Conservation (phyloP, 2,113 vertebrate species). For the Corvus hawaiiensis region DNA sequence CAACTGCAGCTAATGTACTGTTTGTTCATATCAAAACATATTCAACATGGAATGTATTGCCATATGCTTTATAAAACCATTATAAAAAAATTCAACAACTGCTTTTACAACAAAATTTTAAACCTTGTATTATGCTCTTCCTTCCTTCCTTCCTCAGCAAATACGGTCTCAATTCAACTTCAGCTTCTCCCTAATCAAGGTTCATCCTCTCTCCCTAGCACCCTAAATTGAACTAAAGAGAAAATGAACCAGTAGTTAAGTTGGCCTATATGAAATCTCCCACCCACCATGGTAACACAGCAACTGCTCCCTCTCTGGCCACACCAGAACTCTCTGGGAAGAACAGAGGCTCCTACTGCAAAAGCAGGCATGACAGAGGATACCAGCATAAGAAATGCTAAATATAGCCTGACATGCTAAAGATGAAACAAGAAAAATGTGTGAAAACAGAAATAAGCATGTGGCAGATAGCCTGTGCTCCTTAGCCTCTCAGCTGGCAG, state of each 20-base stretch:
- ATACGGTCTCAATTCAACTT: not conserved
- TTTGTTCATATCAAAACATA: not conserved
- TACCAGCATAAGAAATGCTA: not conserved
- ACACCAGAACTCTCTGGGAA: not conserved
- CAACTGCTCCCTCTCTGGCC: not conserved
- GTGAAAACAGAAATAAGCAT: not conserved
- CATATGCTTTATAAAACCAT: not conserved
- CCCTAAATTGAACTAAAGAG: not conserved
- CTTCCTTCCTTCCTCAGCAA: not conserved
- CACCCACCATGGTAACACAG: fast-evolving
- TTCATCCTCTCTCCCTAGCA: not conserved
- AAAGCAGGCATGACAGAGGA: not conserved
- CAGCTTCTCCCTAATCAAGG: not conserved
- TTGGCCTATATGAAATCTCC: not conserved
- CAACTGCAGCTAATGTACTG: not conserved
- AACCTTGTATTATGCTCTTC: not conserved
- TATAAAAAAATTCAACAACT: not conserved
- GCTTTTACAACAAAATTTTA: not conserved
- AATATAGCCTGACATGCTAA: not conserved
- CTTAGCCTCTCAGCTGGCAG: not conserved
- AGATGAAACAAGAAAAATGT: not conserved
- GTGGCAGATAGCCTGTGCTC: not conserved
- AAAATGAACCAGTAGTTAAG: not conserved
- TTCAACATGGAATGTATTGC: not conserved
- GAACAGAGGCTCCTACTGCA: not conserved